Evolutionary conservation across 2,888 invertebrate genomes (phyloP), one percentile per base, ranked within the genome.

Genomic region (Acholoe squamosa): DNA sequence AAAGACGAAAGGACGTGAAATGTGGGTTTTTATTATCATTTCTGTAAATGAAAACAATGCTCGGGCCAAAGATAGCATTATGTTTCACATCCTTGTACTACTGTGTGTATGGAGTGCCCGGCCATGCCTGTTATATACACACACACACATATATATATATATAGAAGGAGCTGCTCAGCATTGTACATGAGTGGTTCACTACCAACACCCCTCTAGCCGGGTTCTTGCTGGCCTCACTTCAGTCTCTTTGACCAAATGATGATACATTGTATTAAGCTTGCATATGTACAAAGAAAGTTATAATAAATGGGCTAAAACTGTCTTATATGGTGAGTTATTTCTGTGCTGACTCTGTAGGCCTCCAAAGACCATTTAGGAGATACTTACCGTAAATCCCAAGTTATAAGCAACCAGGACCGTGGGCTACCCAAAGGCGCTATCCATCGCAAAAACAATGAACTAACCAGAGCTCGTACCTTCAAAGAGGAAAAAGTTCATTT

Each of bases 231-330:
- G 31, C 76, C 80, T 80, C 33, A 80, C 80, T 22, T 34, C 80
- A 80, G 33, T 80, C 80, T 80, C 33, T 80, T 80, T 80, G 80
- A 80, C 80, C 80, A 80, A 80, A 80, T 22, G 80, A 80, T 80
- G 80, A 80, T 80, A 80, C 80, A 80, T 80, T 80, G 80, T 80
- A 80, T 80, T 80, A 80, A 33, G 80, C 80, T 80, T 80, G 80
- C 80, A 80, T 80, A 80, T 80, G 80, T 80, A 80, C 80, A 80
- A 80, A 80, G 80, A 80, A 80, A 80, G 80, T 80, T 80, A 80
- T 80, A 80, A 80, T 80, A 80, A 80, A 80, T 80, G 80, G 80
- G 80, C 80, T 80, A 80, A 80, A 80, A 33, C 80, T 80, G 80
- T 80, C 80, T 28, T 28, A 61, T 61, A 1, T n/a, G 3, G 22